Percentiles rank a stretch among this genome's conserved stretches.
Conservation (phyloP, 1,140 invertebrate species). For the Paralvinella palmiformis region DNA sequence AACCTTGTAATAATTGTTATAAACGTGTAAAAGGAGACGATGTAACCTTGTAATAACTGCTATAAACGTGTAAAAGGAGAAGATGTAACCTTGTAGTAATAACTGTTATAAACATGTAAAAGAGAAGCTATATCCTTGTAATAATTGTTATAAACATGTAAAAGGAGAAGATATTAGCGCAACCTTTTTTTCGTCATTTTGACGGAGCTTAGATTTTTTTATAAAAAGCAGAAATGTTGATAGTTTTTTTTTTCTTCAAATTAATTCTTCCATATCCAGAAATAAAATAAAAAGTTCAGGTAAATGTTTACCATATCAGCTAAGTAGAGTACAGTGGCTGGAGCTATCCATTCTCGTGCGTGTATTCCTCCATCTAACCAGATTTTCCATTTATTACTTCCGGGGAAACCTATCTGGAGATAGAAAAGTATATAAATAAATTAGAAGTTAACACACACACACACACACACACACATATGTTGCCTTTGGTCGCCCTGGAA, state of each 20-base stretch:
- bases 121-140: neutral
- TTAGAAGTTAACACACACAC: neutral
- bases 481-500: neutral
- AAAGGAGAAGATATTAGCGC: no score
- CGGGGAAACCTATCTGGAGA: neutral
- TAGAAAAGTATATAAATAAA: neutral
- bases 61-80: no score
- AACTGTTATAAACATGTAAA: no score
- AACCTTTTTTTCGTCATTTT: no score
- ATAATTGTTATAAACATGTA: no score
- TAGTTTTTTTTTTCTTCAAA: no score
- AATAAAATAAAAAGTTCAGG: conserved; percentile 14
- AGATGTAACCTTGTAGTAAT: no score
- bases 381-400: conserved; percentile 20
- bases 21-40: no score
- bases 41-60: no score
- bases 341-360: conserved; percentile 52
- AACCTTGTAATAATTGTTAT: neutral
- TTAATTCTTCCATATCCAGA: no score
- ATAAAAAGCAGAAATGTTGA: no score
- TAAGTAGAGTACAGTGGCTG: conserved; percentile 47
- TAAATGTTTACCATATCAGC: conserved; percentile 39
- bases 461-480: neutral
- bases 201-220: no score
- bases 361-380: conserved; percentile 48